These are phyloP conservation scores for Psittacula derbiana DNA, from an alignment of 2,797 vertebrate species.

Conservation along the genomic window DNA sequence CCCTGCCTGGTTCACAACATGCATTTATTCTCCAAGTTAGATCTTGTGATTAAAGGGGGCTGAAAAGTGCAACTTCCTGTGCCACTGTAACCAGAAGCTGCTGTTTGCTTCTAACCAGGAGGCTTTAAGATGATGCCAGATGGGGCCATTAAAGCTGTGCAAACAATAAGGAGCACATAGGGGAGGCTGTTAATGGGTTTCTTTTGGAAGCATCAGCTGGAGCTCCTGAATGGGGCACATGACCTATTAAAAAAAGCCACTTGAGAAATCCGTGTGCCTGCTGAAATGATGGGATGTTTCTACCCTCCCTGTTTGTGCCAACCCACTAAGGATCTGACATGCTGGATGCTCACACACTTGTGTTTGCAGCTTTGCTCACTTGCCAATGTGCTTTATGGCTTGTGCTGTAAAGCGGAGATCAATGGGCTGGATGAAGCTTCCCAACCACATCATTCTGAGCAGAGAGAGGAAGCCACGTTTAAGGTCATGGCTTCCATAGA, in stretches of 20 bases:
- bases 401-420: background rate
- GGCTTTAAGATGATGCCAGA: slow-evolving; percentile 55
- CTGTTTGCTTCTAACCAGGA: slow-evolving; percentile 25
- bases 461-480: background rate
- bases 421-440: background rate
- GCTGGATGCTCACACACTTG: slow-evolving; percentile 29
- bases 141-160: slow-evolving; percentile 56
- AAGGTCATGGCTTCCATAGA: background rate
- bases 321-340: slow-evolving; percentile 6
- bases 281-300: slow-evolving; percentile 43
- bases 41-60: background rate
- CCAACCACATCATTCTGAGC: background rate
- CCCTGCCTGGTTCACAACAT: background rate
- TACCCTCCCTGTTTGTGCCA: slow-evolving; percentile 48
- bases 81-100: slow-evolving; percentile 45
- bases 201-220: slow-evolving; percentile 69
- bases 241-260: slow-evolving; percentile 63
- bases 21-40: background rate
- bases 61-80: background rate
- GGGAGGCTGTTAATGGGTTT: slow-evolving; percentile 67
- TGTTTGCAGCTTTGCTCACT: slow-evolving; percentile 31
- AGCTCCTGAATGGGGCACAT: slow-evolving; percentile 62
- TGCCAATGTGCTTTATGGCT: slow-evolving; percentile 13
- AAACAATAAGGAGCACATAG: slow-evolving; percentile 55
- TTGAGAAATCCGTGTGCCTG: slow-evolving; percentile 47